phyloP scores from a whole-genome alignment of 2,888 invertebrate genomes.

The Gymnocheta viridis region DNA sequence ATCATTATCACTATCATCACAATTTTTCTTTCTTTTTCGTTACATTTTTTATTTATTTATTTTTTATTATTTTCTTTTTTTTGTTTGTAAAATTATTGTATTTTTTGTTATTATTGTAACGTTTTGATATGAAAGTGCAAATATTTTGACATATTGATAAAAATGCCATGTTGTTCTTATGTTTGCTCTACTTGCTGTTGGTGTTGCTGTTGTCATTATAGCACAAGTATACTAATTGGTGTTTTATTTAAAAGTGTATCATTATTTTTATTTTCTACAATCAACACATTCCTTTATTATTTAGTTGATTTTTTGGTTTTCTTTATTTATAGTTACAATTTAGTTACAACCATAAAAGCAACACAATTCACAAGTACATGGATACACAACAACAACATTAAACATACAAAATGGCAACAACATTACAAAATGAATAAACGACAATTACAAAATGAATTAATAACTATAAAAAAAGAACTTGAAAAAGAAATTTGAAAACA shows the following conservation, averaged over 20 bases:
- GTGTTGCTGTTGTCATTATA: conserved; percentile 8
- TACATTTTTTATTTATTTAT: background rate
- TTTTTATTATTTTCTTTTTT: conserved; percentile 2
- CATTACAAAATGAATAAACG: background rate
- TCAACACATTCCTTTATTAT: conserved; percentile 55
- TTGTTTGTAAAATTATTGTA: conserved; percentile 57
- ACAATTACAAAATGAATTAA: background rate
- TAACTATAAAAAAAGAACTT: background rate
- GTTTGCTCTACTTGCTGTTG: conserved; percentile 26
- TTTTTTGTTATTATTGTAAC: conserved; percentile 64
- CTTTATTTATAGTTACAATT: background rate
- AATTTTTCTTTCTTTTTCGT: conserved; percentile 22
- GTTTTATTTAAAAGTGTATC: conserved; percentile 46
- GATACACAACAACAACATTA: background rate
- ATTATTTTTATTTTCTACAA: conserved; percentile 55
- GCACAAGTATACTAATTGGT: conserved; percentile 29
- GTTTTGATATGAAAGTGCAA: conserved; percentile 77
- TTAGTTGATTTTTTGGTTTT: background rate
- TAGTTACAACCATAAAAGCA: background rate
- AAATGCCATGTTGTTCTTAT: conserved; percentile 35
- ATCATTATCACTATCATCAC: conserved; percentile 29
- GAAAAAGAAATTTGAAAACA: background rate
- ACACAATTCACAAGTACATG: background rate
- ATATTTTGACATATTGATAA: conserved; percentile 78
- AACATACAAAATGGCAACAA: conserved; percentile 30